Conservation (phyloP, 2,113 vertebrate genomes). For the Podarcis raffonei region DNA sequence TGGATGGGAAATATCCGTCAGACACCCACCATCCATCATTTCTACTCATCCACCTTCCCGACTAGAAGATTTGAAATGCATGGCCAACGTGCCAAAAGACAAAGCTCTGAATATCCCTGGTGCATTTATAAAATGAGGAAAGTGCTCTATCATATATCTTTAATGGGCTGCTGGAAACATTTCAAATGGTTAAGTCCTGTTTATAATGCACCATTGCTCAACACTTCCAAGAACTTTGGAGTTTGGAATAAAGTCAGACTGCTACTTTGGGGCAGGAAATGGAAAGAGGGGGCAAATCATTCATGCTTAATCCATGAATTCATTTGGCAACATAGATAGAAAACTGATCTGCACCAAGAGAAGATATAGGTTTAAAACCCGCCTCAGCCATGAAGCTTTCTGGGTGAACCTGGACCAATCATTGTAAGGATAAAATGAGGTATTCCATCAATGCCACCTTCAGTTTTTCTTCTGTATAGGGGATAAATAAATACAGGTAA, state of each 20-base stretch:
- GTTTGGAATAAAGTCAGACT: constrained; percentile 3
- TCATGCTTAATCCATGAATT: constrained; percentile 3
- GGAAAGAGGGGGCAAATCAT: not conserved
- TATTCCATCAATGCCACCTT: not conserved
- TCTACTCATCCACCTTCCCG: constrained; percentile 16
- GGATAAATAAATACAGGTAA: not conserved
- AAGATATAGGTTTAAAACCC: not conserved
- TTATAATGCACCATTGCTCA: not conserved
- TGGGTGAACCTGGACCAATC: not conserved
- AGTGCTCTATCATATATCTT: constrained; percentile 37
- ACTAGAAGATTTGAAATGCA: constrained; percentile 47
- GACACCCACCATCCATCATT: constrained; percentile 47
- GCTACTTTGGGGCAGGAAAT: constrained; percentile 25
- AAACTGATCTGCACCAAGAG: not conserved
- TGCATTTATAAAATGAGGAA: constrained; percentile 47
- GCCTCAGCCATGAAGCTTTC: not conserved
- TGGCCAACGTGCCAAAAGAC: constrained; percentile 43
- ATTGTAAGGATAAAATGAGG: not conserved
- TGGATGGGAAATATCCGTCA: constrained; percentile 56
- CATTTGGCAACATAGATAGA: not conserved
- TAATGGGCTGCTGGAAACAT: constrained; percentile 28
- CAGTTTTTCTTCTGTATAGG: not conserved
- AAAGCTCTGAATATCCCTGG: constrained; percentile 31
- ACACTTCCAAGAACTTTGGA: constrained; percentile 27
- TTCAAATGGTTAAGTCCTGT: constrained; percentile 30